Evolutionary conservation across 2,113 vertebrate species (phyloP).

Genomic region (Hystrix cristata): DNA sequence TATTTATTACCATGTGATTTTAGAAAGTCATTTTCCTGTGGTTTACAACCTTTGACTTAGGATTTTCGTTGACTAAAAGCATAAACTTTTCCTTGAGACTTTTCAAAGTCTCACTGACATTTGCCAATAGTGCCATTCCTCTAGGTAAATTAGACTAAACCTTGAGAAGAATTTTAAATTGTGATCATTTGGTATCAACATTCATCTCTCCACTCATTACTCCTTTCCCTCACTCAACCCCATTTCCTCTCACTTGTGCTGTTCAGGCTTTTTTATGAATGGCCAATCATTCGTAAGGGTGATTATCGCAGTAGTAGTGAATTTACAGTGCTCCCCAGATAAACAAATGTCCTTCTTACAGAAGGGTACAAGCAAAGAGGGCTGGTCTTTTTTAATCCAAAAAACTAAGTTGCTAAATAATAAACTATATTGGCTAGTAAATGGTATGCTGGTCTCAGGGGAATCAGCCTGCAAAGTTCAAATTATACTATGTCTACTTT

Average conservation of each 20-base stretch:
- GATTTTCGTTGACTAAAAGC: background rate
- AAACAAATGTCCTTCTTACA: background rate
- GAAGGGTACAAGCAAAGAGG: background rate
- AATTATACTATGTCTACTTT: background rate
- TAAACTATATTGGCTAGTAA: background rate
- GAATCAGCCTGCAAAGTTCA: constrained; percentile 16
- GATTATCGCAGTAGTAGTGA: background rate
- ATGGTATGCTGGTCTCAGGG: background rate
- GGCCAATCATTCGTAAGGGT: background rate
- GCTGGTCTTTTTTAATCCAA: background rate
- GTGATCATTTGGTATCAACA: background rate
- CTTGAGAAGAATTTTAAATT: background rate
- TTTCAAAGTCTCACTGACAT: constrained; percentile 17
- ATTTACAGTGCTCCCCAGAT: background rate
- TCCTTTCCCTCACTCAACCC: background rate
- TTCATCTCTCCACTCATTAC: background rate
- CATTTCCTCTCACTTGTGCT: background rate
- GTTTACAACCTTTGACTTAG: background rate
- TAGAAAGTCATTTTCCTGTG: background rate
- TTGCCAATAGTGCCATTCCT: background rate
- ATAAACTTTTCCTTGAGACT: background rate
- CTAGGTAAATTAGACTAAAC: background rate
- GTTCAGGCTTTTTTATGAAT: background rate
- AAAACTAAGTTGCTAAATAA: constrained; percentile 7
- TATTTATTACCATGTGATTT: background rate